phyloP scores from a whole-genome alignment of 2,888 invertebrate genomes.

The Torymus tubicola region DNA sequence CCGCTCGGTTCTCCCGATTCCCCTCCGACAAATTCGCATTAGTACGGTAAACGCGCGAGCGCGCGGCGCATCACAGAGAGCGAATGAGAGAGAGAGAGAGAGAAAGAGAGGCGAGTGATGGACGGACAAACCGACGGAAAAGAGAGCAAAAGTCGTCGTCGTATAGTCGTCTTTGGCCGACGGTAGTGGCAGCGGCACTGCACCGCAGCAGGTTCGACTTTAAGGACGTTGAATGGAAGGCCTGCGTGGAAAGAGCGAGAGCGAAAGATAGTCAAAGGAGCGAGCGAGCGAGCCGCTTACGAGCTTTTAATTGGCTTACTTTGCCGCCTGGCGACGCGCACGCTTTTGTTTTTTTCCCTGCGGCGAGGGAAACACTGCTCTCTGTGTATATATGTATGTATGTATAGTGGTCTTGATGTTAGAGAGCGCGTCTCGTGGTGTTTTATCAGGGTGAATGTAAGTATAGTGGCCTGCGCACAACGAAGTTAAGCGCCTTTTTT shows the following conservation, averaged over 20 bases:
- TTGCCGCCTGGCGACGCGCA: constrained; percentile 23
- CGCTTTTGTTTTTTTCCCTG: constrained; percentile 7
- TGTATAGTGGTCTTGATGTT: too few species aligned
- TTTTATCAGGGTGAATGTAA: constrained; percentile 20
- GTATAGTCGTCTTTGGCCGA: not conserved
- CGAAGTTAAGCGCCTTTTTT: too few species aligned
- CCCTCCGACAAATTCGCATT: constrained; percentile 51
- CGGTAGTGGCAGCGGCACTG: not conserved
- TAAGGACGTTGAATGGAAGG: constrained; percentile 19
- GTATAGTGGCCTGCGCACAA: too few species aligned
- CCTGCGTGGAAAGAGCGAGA: too few species aligned
- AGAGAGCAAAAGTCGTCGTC: too few species aligned
- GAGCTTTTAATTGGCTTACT: constrained; percentile 58
- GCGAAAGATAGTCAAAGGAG: constrained; percentile 23
- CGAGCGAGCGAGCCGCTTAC: constrained; percentile 22
- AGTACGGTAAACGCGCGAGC: constrained; percentile 43
- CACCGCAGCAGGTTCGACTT: not conserved
- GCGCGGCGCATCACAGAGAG: constrained; percentile 56
- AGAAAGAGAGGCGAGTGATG: constrained; percentile 26
- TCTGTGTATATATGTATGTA: too few species aligned
- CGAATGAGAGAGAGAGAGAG: constrained; percentile 36
- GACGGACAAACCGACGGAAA: constrained; percentile 3
- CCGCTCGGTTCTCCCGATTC: not conserved
- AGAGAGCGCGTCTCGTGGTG: not conserved
- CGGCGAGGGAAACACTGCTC: too few species aligned